Evolutionary conservation across 2,888 invertebrate genomes (phyloP), one percentile per base, ranked within the genome.

Genomic region (Megaustenia siamemsis): DNA sequence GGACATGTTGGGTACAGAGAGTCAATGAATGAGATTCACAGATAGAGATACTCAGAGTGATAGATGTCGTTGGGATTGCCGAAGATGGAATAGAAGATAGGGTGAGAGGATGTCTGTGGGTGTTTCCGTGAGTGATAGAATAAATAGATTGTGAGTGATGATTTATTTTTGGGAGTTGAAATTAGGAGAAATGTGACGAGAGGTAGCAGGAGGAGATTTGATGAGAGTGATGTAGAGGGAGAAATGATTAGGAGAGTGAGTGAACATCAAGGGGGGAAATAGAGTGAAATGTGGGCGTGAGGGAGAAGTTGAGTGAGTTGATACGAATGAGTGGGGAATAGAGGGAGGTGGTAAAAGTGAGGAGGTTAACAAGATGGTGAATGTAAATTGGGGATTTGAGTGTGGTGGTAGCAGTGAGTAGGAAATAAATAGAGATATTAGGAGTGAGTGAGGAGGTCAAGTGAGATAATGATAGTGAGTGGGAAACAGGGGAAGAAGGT

Each of bases 21-120:
- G 43, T n/a, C 15, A 43, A 49, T 21, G 18, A 40, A 73, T 49
- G 49, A 45, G 43, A 73, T 28, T 32, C 10, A 32, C 18, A 76
- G 76, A 76, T 32, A 56, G 76, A 32, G 76, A 49, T n/a, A 71
- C 43, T 28, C 28, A 63, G 63, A 63, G n/a, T 28, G 63, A 63
- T 63, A 63, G 28, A 63, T n/a, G 12, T 5, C 12, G 28, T 1
- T n/a, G 3, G 5, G 63, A 63, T 63, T 24, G 12, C 4, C 12
- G 38, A 32, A 3, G 18, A 66, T 0, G 38, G 3, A 35, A 66
- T 35, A 18, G 38, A 66, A 3, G n/a, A 49, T 8, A n/a, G n/a
- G n/a, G n/a, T 1, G 56, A 18, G 68, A 5, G 32, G 68, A 68
- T 10, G n/a, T 66, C 28, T 10, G 15, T 66, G 15, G 15, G 15